Percentiles rank a stretch among this genome's conserved stretches.
Evolutionary conservation across 2,113 vertebrate genomes (phyloP).

Genomic region (Lampris megalopsis): DNA sequence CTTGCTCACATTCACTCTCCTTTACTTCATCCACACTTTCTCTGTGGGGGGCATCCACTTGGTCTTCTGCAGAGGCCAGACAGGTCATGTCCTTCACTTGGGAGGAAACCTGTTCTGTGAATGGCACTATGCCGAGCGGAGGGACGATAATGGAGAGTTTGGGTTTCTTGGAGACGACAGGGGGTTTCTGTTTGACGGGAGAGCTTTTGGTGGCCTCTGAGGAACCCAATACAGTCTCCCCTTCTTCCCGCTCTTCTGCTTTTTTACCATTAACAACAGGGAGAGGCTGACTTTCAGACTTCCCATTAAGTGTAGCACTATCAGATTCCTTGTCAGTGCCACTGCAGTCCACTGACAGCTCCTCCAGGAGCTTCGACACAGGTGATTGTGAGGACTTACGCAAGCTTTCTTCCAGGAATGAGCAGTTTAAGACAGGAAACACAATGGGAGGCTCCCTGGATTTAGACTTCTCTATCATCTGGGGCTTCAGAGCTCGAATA

Average conservation of each 20-base stretch:
- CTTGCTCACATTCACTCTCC: constrained; percentile 54
- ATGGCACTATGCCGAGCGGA: constrained; percentile 50
- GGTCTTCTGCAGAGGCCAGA: constrained; percentile 38
- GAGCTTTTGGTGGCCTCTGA: constrained; percentile 60
- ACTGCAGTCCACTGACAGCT: constrained; percentile 67
- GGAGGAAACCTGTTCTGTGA: constrained; percentile 19
- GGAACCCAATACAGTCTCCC: constrained; percentile 35
- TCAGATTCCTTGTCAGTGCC: constrained; percentile 26
- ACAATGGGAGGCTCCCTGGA: constrained; percentile 61
- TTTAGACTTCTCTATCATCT: constrained; percentile 73
- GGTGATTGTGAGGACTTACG: constrained; percentile 75
- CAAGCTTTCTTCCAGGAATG: constrained; percentile 45
- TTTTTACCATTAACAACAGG: constrained; percentile 39
- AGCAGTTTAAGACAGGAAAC: constrained; percentile 36
- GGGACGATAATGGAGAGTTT: constrained; percentile 86
- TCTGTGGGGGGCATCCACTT: constrained; percentile 44
- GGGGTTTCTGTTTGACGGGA: constrained; percentile 89
- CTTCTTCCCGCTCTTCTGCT: constrained; percentile 30
- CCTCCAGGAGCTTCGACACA: constrained; percentile 73
- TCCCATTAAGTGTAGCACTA: constrained; percentile 24
- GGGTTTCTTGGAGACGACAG: constrained; percentile 92
- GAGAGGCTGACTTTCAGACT: constrained; percentile 30
- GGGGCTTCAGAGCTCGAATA: constrained; percentile 68
- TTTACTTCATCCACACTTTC: constrained; percentile 56
- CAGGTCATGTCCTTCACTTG: constrained; percentile 18